These are phyloP conservation scores for Glyptemys insculpta DNA, from an alignment of 2,797 vertebrate genomes.

Conservation along the genomic window DNA sequence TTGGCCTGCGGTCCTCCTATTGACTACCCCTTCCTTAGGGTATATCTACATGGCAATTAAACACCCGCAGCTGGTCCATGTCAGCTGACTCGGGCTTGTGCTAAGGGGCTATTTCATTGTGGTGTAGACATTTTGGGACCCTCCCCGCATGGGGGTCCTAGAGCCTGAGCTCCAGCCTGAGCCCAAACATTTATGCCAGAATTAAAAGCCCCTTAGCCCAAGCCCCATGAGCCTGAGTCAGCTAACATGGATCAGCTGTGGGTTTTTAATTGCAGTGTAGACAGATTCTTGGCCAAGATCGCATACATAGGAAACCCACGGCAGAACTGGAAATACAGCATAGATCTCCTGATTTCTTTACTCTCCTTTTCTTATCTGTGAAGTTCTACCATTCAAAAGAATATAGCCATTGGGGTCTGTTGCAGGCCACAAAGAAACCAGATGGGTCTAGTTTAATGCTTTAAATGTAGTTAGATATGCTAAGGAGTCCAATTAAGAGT, in stretches of 20 bases:
- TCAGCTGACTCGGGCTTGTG: neutral
- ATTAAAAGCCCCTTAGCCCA: neutral
- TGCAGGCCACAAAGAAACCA: constrained; percentile 13
- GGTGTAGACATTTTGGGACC: neutral
- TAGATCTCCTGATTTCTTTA: constrained; percentile 2
- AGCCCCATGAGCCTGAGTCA: neutral
- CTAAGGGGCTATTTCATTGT: neutral
- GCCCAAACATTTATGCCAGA: neutral
- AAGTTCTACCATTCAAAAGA: constrained; percentile 8
- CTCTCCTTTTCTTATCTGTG: constrained; percentile 42
- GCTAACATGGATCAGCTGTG: neutral
- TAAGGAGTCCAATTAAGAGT: neutral
- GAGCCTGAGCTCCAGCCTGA: neutral
- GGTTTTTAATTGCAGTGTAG: neutral
- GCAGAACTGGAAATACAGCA: neutral
- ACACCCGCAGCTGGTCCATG: neutral
- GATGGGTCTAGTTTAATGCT: neutral
- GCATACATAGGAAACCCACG: neutral
- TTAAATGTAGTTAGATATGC: neutral
- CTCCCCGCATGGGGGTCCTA: too few relatives aligned
- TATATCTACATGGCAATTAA: neutral
- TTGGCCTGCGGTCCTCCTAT: neutral
- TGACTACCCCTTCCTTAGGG: neutral
- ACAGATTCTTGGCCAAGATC: neutral
- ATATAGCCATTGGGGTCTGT: neutral